These are phyloP conservation scores for Pantelozetes paolii DNA, from an alignment of 2,888 invertebrate genomes.

Conservation along the genomic window DNA sequence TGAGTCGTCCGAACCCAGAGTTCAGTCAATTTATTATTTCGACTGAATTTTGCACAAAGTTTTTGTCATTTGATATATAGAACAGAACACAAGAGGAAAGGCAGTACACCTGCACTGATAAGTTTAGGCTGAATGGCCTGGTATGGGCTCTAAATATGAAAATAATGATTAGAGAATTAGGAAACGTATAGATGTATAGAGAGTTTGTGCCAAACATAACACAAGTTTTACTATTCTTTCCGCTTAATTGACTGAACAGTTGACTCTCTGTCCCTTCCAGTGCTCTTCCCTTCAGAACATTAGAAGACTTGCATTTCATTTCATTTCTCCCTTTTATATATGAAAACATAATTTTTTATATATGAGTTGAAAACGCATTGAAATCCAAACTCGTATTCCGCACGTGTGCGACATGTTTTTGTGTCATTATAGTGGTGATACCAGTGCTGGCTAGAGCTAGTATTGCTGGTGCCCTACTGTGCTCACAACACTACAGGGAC, in stretches of 20 bases:
- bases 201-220: slow-evolving; percentile 5
- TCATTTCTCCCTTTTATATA: slow-evolving; percentile 33
- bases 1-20: neutral
- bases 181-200: slow-evolving; percentile 12
- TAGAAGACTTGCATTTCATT: slow-evolving; percentile 20
- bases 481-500: slow-evolving; percentile 27
- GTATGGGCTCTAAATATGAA: slow-evolving; percentile 22
- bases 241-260: slow-evolving; percentile 33
- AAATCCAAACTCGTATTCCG: slow-evolving; percentile 34
- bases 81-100: neutral
- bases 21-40: slow-evolving; percentile 19
- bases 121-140: neutral
- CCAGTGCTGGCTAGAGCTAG: slow-evolving; percentile 9
- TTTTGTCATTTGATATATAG: slow-evolving; percentile 15
- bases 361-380: slow-evolving; percentile 10
- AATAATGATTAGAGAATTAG: slow-evolving; percentile 32
- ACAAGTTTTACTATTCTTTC: slow-evolving; percentile 29
- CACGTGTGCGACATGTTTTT: slow-evolving; percentile 34
- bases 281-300: slow-evolving; percentile 13
- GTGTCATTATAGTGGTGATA: neutral
- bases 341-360: slow-evolving; percentile 21
- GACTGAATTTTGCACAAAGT: neutral
- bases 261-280: neutral
- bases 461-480: slow-evolving; percentile 23
- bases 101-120: slow-evolving; percentile 11